phyloP scores from a whole-genome alignment of 2,888 invertebrate genomes.

The Archips xylosteana region DNA sequence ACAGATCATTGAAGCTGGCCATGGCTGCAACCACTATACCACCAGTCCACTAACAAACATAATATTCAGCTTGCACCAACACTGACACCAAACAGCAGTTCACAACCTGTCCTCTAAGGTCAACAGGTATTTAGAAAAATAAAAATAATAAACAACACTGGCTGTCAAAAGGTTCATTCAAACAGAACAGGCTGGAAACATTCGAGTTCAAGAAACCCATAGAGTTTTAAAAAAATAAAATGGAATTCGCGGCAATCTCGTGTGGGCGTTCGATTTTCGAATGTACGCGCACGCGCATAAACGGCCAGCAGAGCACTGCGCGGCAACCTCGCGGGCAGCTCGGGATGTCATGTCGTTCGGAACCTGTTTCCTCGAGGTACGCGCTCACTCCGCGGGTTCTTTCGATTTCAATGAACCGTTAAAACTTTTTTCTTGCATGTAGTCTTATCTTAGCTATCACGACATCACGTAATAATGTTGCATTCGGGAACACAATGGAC shows the following conservation, averaged over 20 bases:
- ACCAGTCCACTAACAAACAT: conserved; percentile 41
- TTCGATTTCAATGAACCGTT: conserved; percentile 85
- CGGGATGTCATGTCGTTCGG: conserved; percentile 77
- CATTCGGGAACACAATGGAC: conserved; percentile 50
- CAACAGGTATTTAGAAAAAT: conserved; percentile 29
- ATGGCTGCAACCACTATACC: conserved; percentile 61
- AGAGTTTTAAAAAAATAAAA: conserved; percentile 33
- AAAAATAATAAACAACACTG: conserved; percentile 25
- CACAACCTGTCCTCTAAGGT: conserved; percentile 43
- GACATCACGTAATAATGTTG: conserved; percentile 68
- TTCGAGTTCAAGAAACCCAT: conserved; percentile 1
- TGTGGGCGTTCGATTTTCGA: conserved; percentile 52
- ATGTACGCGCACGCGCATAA: conserved; percentile 70
- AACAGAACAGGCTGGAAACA: conserved; percentile 5
- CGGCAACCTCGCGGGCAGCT: conserved; percentile 63
- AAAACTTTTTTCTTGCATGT: conserved; percentile 74
- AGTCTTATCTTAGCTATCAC: conserved; percentile 64
- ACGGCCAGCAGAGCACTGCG: conserved; percentile 80
- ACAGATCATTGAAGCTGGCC: conserved; percentile 88
- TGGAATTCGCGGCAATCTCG: conserved; percentile 58
- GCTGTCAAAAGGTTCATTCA: conserved; percentile 19
- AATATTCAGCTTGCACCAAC: conserved; percentile 39
- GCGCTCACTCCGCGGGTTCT: conserved; percentile 70
- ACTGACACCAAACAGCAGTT: conserved; percentile 50
- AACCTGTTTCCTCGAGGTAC: conserved; percentile 73